phyloP scores from a whole-genome alignment of 1,140 invertebrate genomes.

The Anoplophora glabripennis region DNA sequence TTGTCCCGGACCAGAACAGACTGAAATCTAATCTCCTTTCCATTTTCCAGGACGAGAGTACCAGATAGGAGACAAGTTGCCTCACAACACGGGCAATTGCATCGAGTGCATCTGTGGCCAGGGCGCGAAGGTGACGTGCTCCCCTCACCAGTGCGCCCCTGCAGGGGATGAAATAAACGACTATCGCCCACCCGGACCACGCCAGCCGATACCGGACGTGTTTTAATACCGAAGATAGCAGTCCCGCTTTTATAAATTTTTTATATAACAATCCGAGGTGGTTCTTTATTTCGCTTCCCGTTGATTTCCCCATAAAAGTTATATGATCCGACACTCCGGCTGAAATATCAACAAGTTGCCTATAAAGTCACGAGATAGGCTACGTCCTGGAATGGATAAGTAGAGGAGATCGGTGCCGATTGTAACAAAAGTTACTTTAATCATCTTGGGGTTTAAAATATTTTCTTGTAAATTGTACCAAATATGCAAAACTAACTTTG shows the following conservation, averaged over 20 bases:
- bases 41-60: conserved; percentile 58
- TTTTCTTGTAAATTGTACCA: no score
- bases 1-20: no score
- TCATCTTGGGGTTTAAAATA: no score
- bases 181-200: conserved; percentile 42
- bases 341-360: no score
- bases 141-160: conserved; percentile 52
- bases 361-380: no score
- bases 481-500: no score
- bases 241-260: not conserved
- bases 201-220: conserved; percentile 36
- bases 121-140: conserved; percentile 64
- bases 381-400: no score
- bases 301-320: not conserved
- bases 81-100: conserved; percentile 67
- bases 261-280: conserved; percentile 12
- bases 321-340: no score
- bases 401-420: no score
- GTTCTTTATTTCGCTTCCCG: conserved; percentile 11
- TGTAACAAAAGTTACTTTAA: no score
- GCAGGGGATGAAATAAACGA: conserved; percentile 44
- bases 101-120: conserved; percentile 65
- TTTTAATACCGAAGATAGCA: conserved; percentile 31
- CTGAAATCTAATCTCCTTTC: not conserved
- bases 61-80: conserved; percentile 60